Base-by-base conservation (phyloP, 2,888 invertebrate species). In the Nemoura dubitans region DNA sequence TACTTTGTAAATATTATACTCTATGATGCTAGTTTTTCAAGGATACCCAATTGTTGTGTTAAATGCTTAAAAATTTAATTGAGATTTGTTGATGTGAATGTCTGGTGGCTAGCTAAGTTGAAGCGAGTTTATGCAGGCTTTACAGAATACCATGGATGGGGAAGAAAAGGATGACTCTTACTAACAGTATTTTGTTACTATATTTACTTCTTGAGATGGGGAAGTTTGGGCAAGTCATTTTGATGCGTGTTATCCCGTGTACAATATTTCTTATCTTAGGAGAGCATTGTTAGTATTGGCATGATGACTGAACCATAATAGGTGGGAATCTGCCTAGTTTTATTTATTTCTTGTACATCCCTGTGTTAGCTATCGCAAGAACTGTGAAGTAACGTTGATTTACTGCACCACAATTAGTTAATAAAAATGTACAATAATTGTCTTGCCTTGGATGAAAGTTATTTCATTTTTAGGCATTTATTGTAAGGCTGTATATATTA, bases 401-500 rank as follows among this genome's bases (percentile, higher is more conserved):
- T 59, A 59, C 59, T 10, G 59, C 59, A 59, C 59, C 59, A 59
- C 59, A 59, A 59, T 21, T 59, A 59, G 59, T 59, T 59, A 59
- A 6, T 10, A 36, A 36, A 36, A 6, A 36, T 59, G 14, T 59
- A 59, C 59, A 59, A 59, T 16, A 59, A 78, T 78, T 78, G 78
- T 78, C 78, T 10, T 78, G 78, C 78, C 78, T 78, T 78, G 25
- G 78, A 78, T 27, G 27, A 26, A 10, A 27, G 78, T 78, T 78
- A 27, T 26, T 78, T 78, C 27, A 78, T 78, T 25, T 78, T 6
- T 78, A 78, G 78, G 28, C 78, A 78, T 78, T 78, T 78, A 78
- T 78, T 27, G 26, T 78, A 78, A 78, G 78, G 78, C 78, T 78
- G 78, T 78, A 78, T 78, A 78, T 78, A 78, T 14, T 28, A 78